Conservation (phyloP, 92 coral and sea anemone genomes). For the Blastomussa wellsi region DNA sequence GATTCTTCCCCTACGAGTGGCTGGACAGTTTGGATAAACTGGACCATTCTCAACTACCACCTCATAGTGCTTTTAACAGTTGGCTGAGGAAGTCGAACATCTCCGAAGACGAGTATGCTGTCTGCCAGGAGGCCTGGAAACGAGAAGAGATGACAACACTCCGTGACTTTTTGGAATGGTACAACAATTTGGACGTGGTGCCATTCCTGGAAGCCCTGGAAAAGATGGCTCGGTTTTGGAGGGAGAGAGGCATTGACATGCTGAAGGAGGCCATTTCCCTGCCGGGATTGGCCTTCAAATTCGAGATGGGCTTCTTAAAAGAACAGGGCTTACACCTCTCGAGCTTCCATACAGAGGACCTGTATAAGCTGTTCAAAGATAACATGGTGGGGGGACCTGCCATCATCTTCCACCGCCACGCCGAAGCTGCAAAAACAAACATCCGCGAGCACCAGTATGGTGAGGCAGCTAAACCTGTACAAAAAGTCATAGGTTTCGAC, state of each 20-base stretch:
- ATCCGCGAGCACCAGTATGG: too few relatives aligned
- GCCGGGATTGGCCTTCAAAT: slow-evolving; percentile 33
- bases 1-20: slow-evolving; percentile 56
- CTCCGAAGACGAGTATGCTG: slow-evolving; percentile 34
- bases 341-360: slow-evolving; percentile 11
- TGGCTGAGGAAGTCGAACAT: slow-evolving; percentile 37
- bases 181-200: slow-evolving; percentile 29
- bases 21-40: slow-evolving; percentile 37
- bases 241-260: background rate
- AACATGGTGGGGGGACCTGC: too few relatives aligned
- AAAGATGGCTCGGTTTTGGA: slow-evolving; percentile 55
- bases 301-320: slow-evolving; percentile 21
- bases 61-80: slow-evolving; percentile 38
- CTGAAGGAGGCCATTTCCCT: background rate
- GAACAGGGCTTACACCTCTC: slow-evolving; percentile 31
- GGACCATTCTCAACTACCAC: slow-evolving; percentile 25
- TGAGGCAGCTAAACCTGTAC: background rate
- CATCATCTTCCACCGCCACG: too few relatives aligned
- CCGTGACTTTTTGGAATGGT: slow-evolving; percentile 9
- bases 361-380: slow-evolving; percentile 1
- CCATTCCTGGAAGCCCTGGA: slow-evolving; percentile 48
- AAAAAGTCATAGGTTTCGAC: slow-evolving; percentile 24
- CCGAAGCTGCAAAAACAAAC: too few relatives aligned
- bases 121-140: slow-evolving; percentile 46
- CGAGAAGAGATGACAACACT: slow-evolving; percentile 11